phyloP scores from a whole-genome alignment of 2,113 vertebrate genomes.

The Caranx melampygus region DNA sequence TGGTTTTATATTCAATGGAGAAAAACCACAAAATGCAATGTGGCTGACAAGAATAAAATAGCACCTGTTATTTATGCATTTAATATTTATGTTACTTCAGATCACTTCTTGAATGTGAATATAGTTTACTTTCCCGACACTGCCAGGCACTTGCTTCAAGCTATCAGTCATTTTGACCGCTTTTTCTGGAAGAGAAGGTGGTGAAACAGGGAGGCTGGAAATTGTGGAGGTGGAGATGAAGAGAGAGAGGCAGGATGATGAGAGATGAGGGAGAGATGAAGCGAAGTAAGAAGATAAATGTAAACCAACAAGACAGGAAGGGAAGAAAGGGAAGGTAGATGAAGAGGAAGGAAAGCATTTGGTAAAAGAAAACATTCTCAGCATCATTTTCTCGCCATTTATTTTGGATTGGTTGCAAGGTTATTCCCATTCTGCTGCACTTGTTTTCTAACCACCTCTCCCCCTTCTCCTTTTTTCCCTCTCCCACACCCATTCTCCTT shows the following conservation, averaged over 20 bases:
- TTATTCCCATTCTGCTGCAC: conserved; percentile 29
- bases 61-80: not conserved
- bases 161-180: conserved; percentile 27
- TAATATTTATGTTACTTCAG: not conserved
- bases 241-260: conserved; percentile 1
- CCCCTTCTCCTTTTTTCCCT: conserved; percentile 27
- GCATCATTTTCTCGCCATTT: conserved; percentile 8
- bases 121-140: conserved; percentile 22
- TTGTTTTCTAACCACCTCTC: conserved; percentile 43
- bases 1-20: not conserved
- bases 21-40: conserved; percentile 1
- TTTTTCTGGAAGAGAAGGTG: conserved; percentile 38
- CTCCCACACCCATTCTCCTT: conserved; percentile 61
- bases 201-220: conserved; percentile 33
- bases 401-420: conserved; percentile 29
- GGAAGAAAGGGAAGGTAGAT: not conserved
- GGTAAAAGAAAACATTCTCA: conserved; percentile 1
- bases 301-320: conserved; percentile 4
- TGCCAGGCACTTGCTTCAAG: conserved; percentile 18
- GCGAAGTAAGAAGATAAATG: conserved; percentile 1
- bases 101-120: conserved; percentile 16
- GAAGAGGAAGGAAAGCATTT: not conserved
- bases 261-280: conserved; percentile 5
- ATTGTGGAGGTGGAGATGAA: conserved; percentile 51
- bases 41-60: not conserved